Conservation (phyloP, 2,888 invertebrate genomes). For the Galeruca laticollis region DNA sequence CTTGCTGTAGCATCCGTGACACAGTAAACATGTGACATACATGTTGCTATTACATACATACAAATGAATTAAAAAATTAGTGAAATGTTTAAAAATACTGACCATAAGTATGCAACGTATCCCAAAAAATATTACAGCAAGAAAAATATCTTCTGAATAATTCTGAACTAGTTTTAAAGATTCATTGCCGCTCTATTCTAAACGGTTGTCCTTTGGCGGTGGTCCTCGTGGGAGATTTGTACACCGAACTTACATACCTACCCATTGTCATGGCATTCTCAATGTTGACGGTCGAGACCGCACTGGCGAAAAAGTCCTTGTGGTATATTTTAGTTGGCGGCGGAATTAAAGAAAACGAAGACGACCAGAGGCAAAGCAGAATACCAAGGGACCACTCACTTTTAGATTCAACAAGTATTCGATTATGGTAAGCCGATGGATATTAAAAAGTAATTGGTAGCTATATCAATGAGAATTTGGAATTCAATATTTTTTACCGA, state of each 20-base stretch:
- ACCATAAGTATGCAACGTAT: no score
- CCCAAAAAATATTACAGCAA: no score
- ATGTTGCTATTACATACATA: no score
- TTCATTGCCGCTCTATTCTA: constrained; percentile 57
- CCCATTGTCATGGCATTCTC: constrained; percentile 62
- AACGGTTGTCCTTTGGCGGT: constrained; percentile 62
- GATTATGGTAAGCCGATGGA: constrained; percentile 10
- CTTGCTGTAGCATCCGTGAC: no score
- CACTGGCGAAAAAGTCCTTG: constrained; percentile 50
- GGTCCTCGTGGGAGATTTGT: constrained; percentile 62
- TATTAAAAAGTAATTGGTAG: constrained; percentile 21
- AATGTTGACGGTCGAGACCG: constrained; percentile 58
- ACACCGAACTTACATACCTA: constrained; percentile 55
- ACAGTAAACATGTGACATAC: no score
- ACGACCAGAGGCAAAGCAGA: constrained; percentile 15
- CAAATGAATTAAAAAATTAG: no score
- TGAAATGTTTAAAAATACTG: no score
- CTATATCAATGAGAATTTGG: constrained; percentile 6
- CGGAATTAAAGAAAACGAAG: constrained; percentile 25
- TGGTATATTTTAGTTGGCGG: constrained; percentile 40
- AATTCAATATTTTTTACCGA: background rate
- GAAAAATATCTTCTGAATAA: constrained; percentile 28
- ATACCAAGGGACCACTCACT: constrained; percentile 19
- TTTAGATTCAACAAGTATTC: constrained; percentile 18
- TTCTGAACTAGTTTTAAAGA: constrained; percentile 43